Conservation (phyloP, 2,888 invertebrate species). For the Parasteatoda lunata region DNA sequence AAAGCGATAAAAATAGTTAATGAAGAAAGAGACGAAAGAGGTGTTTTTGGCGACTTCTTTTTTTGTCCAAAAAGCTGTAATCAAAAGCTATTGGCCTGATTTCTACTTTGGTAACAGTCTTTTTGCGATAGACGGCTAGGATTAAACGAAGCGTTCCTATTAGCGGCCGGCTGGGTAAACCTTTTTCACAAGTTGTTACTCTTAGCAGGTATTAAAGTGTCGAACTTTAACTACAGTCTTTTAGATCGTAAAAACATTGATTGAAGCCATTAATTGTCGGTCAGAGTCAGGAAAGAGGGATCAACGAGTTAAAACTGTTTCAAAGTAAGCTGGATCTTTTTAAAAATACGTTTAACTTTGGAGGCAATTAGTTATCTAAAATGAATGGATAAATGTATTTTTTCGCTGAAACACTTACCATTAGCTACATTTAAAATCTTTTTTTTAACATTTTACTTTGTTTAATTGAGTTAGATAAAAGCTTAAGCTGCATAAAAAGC, state of each 20-base stretch:
- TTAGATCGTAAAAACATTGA: slow-evolving; percentile 21
- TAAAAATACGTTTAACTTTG: too few species aligned
- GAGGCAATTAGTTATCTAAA: too few species aligned
- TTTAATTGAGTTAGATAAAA: too few species aligned
- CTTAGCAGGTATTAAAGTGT: slow-evolving; percentile 27
- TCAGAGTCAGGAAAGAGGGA: neutral
- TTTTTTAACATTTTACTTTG: too few species aligned
- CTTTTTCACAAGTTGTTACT: slow-evolving; percentile 17
- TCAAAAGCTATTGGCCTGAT: slow-evolving; percentile 43
- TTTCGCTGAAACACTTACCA: too few species aligned
- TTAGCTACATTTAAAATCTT: too few species aligned
- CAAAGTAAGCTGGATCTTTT: too few species aligned
- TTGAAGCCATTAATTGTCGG: slow-evolving; percentile 18
- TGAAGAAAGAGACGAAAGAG: slow-evolving; percentile 40
- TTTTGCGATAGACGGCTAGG: slow-evolving; percentile 11
- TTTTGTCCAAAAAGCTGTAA: slow-evolving; percentile 17
- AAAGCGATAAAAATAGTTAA: slow-evolving; percentile 53
- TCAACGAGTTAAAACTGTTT: too few species aligned
- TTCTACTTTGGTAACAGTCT: neutral
- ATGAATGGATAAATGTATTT: too few species aligned
- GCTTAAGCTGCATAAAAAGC: too few species aligned
- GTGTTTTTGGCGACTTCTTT: slow-evolving; percentile 19
- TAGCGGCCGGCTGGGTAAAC: neutral
- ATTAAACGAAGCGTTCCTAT: slow-evolving; percentile 6
- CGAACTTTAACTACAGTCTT: slow-evolving; percentile 27